Evolutionary conservation across 1,140 invertebrate genomes (phyloP).

Genomic region (Cotesia vestalis): DNA sequence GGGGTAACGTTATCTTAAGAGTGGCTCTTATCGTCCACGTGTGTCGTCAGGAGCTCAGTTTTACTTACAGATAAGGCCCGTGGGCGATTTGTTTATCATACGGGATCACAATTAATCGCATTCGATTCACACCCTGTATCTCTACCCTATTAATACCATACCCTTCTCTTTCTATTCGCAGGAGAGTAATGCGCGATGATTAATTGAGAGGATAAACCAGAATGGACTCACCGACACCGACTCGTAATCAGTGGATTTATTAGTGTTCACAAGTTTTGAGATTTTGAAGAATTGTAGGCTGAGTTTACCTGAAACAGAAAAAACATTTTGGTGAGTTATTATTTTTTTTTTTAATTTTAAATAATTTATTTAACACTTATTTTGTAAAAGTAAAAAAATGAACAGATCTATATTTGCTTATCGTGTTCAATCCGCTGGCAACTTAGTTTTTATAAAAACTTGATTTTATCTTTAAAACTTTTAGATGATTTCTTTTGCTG

Average conservation of each 20-base stretch:
- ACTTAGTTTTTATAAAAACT: too few species aligned
- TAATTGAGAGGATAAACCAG: slow-evolving; percentile 28
- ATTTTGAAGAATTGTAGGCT: not conserved
- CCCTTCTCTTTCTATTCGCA: too few species aligned
- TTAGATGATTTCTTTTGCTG: too few species aligned
- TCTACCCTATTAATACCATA: too few species aligned
- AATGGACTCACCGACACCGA: slow-evolving; percentile 36
- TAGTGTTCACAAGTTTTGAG: not conserved
- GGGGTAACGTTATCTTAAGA: slow-evolving; percentile 34
- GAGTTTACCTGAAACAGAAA: slow-evolving; percentile 13
- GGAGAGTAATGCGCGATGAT: slow-evolving; percentile 3
- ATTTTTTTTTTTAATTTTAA: too few species aligned
- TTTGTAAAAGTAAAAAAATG: too few species aligned
- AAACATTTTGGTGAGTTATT: not conserved
- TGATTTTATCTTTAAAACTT: too few species aligned
- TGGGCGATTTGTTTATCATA: slow-evolving; percentile 35
- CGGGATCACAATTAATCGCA: slow-evolving; percentile 23
- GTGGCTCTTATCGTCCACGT: not conserved
- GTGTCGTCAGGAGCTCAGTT: slow-evolving; percentile 12
- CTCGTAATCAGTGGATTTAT: slow-evolving; percentile 7
- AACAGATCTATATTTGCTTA: too few species aligned
- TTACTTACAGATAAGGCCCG: slow-evolving; percentile 41
- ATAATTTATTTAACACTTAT: too few species aligned
- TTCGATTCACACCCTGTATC: slow-evolving; percentile 23
- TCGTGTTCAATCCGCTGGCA: too few species aligned